Percentiles rank a stretch among this genome's conserved stretches.
These are phyloP conservation scores for Telmatherina bonti DNA, from an alignment of 2,797 vertebrate species.

Conservation along the genomic window DNA sequence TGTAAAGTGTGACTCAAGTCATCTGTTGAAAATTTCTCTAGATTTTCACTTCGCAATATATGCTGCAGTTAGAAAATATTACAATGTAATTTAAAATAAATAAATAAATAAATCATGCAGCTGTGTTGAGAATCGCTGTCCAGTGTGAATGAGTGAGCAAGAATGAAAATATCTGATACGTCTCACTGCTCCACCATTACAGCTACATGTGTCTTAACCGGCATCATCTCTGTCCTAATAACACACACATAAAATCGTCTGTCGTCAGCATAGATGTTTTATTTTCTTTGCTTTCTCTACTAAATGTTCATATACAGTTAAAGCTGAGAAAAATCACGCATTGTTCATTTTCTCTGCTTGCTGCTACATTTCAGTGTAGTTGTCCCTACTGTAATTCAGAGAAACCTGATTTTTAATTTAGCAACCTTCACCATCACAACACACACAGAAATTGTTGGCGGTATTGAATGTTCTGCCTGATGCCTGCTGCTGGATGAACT, in stretches of 20 bases:
- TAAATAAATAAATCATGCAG: too few species aligned
- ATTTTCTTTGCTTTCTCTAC: constrained; percentile 32
- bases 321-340: not conserved
- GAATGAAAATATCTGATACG: constrained; percentile 11
- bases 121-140: not conserved
- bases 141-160: constrained; percentile 14
- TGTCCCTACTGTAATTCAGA: constrained; percentile 7
- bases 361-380: constrained; percentile 12
- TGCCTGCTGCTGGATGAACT: not conserved
- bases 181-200: constrained; percentile 47
- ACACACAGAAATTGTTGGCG: not conserved
- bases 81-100: too few species aligned
- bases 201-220: constrained; percentile 44
- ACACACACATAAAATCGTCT: not conserved
- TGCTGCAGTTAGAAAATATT: too few species aligned
- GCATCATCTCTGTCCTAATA: constrained; percentile 34
- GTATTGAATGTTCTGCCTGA: constrained; percentile 9
- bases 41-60: too few species aligned
- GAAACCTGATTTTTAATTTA: not conserved
- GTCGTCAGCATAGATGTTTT: constrained; percentile 28
- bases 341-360: constrained; percentile 9
- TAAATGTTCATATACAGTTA: not conserved
- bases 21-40: too few species aligned
- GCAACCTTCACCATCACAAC: not conserved
- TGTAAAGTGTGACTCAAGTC: too few species aligned